A percentile compares a stretch with the other conserved stretches of the same genome.
phyloP scores from a whole-genome alignment of 2,113 vertebrate genomes.

The Leptosomus discolor region DNA sequence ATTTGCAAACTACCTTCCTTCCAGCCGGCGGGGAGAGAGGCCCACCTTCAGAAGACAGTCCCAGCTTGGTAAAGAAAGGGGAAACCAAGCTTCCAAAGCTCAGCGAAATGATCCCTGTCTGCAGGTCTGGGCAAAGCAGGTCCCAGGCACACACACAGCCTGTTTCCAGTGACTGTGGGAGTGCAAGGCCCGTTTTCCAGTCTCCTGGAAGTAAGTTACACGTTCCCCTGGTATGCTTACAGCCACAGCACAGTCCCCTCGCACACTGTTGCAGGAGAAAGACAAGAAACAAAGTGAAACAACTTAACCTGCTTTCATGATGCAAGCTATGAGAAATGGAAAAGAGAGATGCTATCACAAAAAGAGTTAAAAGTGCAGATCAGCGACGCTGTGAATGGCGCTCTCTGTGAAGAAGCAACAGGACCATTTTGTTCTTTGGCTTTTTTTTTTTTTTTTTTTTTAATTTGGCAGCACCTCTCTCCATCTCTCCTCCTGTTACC shows the following conservation, averaged over 20 bases:
- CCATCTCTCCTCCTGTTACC: not conserved
- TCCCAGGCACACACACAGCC: not conserved
- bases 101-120: not conserved
- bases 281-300: not conserved
- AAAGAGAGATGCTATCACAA: not conserved
- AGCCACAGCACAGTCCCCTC: not conserved
- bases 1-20: not conserved
- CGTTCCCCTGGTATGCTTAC: not conserved
- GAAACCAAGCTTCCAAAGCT: not conserved
- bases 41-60: not conserved
- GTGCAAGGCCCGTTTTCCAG: fast-evolving
- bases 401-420: not conserved
- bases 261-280: not conserved
- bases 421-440: not conserved
- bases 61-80: not conserved
- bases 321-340: not conserved
- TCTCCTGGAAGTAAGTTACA: not conserved
- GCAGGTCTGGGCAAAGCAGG: not conserved
- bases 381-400: not conserved
- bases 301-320: not conserved
- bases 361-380: not conserved
- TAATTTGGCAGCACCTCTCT: not conserved
- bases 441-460: not conserved
- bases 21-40: not conserved
- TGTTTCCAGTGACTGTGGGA: not conserved